These are phyloP conservation scores for Halcyon smyrnensis DNA, from an alignment of 2,797 vertebrate genomes.

Conservation along the genomic window DNA sequence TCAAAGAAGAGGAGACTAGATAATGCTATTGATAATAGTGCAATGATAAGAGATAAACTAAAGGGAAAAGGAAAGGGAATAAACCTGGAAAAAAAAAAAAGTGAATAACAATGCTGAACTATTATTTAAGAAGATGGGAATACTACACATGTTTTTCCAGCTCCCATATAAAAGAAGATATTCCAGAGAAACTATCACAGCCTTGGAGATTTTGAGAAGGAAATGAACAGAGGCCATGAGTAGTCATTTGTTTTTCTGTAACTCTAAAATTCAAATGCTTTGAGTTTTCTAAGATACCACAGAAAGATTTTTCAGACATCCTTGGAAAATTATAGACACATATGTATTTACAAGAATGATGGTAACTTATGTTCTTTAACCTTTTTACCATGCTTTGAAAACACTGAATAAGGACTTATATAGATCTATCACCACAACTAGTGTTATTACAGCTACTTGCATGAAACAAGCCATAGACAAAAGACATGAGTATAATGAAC, in stretches of 20 bases:
- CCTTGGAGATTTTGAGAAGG: background rate
- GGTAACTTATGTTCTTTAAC: background rate
- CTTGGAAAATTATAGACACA: background rate
- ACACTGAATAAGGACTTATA: background rate
- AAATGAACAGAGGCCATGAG: background rate
- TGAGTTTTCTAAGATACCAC: background rate
- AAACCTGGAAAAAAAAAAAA: slow-evolving; percentile 32
- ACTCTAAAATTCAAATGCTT: background rate
- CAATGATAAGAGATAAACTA: background rate
- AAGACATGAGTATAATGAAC: background rate
- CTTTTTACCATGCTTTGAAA: background rate
- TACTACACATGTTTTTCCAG: slow-evolving; percentile 20
- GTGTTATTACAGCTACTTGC: background rate
- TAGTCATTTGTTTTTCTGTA: background rate
- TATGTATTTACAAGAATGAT: background rate
- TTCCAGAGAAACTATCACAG: background rate
- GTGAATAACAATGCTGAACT: slow-evolving; percentile 51
- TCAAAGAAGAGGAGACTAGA: background rate
- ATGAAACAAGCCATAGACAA: background rate
- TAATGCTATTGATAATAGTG: background rate
- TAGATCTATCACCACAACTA: background rate
- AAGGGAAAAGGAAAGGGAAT: background rate
- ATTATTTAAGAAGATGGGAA: background rate
- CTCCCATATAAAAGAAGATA: slow-evolving; percentile 11
- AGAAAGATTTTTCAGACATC: background rate